These are phyloP conservation scores for Myopa tessellatipennis DNA, from an alignment of 2,888 invertebrate genomes.

Conservation along the genomic window DNA sequence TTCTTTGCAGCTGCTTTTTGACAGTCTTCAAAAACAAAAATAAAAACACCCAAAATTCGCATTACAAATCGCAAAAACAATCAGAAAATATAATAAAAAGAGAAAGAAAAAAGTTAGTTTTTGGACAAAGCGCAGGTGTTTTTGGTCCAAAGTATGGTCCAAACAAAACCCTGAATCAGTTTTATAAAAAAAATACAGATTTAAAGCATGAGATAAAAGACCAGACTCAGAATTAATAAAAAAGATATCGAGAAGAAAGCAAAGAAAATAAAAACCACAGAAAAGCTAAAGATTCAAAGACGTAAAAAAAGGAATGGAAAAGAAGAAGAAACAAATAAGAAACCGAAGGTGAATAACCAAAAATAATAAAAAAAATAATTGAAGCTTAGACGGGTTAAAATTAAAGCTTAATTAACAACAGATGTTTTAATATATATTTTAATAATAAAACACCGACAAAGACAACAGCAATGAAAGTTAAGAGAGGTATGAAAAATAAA, in stretches of 20 bases:
- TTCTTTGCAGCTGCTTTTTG: slow-evolving; percentile 22
- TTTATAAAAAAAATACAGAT: background rate
- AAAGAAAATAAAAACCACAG: background rate
- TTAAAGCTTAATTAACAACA: background rate
- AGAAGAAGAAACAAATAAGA: background rate
- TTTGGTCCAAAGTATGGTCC: background rate
- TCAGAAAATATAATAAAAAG: background rate
- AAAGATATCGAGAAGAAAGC: background rate
- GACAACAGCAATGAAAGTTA: too few species aligned
- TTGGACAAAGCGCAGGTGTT: slow-evolving; percentile 27
- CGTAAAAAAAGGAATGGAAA: background rate
- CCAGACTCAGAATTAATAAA: background rate
- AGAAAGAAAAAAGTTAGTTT: background rate
- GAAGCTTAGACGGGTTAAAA: background rate
- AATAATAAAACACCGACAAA: too few species aligned
- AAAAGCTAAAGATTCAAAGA: background rate
- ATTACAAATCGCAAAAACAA: background rate
- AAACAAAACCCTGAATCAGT: background rate
- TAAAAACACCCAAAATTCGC: too few species aligned
- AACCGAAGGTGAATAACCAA: background rate
- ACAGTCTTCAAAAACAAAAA: background rate
- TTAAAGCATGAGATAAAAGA: background rate
- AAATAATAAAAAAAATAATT: background rate
- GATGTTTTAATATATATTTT: too few species aligned
- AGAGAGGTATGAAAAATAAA: too few species aligned